Evolutionary conservation across 2,888 invertebrate genomes (phyloP).

Genomic region (Rhamphomyia laevipes): DNA sequence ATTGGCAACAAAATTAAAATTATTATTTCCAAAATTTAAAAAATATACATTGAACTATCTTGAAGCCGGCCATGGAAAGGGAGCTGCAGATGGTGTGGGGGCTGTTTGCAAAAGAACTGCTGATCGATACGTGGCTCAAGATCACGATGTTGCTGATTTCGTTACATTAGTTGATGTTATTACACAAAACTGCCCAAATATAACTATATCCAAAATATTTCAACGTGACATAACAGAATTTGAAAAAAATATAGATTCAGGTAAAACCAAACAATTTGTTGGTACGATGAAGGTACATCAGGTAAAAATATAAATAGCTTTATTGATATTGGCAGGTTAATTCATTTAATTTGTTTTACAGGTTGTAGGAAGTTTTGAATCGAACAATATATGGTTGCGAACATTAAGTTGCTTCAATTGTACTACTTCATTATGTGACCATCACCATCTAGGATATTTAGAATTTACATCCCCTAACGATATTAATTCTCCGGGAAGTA

Average conservation of each 20-base stretch:
- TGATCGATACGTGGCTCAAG: not conserved
- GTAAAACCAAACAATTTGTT: constrained; percentile 3
- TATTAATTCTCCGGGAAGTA: too few species aligned
- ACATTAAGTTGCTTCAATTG: too few species aligned
- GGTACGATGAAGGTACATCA: too few species aligned
- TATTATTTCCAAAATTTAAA: not conserved
- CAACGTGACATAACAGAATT: not conserved
- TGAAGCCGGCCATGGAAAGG: not conserved
- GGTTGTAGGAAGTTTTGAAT: too few species aligned
- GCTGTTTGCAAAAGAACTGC: not conserved
- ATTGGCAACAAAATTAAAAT: not conserved
- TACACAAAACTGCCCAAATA: constrained; percentile 15
- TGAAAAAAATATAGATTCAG: not conserved
- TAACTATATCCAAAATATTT: constrained; percentile 4
- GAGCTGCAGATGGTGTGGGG: not conserved
- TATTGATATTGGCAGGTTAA: too few species aligned
- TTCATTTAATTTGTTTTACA: too few species aligned
- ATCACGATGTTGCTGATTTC: constrained; percentile 12
- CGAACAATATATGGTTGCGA: too few species aligned
- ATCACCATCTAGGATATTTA: too few species aligned
- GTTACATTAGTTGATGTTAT: constrained; percentile 16
- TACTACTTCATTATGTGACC: too few species aligned
- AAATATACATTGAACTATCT: not conserved
- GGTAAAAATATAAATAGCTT: too few species aligned
- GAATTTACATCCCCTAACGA: too few species aligned